Evolutionary conservation across 2,797 vertebrate species (phyloP).

Genomic region (Oceanodroma leucorhoa): DNA sequence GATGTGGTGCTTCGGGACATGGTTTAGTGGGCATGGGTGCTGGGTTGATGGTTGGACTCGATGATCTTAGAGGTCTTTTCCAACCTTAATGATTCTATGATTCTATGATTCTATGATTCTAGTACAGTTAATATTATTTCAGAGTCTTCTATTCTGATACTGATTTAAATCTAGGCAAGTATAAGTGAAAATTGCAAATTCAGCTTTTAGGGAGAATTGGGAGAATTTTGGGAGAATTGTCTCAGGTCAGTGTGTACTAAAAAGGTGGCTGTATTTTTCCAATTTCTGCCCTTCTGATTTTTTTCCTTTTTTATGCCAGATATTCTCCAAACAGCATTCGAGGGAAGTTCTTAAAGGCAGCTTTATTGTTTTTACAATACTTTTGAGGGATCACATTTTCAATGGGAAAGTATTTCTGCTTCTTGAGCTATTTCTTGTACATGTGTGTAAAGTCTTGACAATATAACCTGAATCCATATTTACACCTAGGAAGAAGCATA

Average conservation of each 20-base stretch:
- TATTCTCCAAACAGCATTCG: neutral
- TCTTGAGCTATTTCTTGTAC: neutral
- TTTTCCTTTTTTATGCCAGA: neutral
- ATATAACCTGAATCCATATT: neutral
- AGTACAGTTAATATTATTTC: neutral
- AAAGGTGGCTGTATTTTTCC: neutral
- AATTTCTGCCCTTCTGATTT: neutral
- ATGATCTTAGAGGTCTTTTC: too few species aligned
- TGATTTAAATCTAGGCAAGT: neutral
- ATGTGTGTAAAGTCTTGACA: neutral
- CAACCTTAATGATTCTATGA: too few species aligned
- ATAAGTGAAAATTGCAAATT: neutral
- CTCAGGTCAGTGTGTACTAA: neutral
- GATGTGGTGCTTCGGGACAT: too few species aligned
- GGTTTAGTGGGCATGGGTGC: too few species aligned
- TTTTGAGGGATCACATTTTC: neutral
- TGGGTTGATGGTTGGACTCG: too few species aligned
- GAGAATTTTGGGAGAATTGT: neutral
- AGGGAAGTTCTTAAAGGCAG: neutral
- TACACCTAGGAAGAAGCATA: neutral
- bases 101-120: too few species aligned
- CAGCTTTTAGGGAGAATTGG: neutral
- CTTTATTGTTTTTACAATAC: neutral
- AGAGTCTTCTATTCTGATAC: neutral
- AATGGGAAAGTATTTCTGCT: neutral